These are phyloP conservation scores for Engraulis encrasicolus DNA, from an alignment of 2,113 vertebrate genomes.

Conservation along the genomic window DNA sequence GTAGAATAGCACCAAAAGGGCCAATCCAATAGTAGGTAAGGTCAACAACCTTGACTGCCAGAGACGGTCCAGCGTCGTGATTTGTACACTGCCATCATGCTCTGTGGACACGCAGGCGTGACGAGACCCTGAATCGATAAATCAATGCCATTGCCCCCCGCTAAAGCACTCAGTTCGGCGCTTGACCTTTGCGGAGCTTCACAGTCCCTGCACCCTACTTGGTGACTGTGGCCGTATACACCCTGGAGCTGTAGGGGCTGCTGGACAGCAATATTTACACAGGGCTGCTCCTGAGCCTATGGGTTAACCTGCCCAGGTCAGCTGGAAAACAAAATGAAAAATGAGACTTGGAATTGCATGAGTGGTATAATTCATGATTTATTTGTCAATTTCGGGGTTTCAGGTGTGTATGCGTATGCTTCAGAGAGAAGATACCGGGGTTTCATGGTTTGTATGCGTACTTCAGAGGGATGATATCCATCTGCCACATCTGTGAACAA, in stretches of 20 bases:
- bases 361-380: background rate
- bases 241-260: no score
- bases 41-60: background rate
- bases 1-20: background rate
- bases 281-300: background rate
- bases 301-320: background rate
- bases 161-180: background rate
- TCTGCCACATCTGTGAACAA: no score
- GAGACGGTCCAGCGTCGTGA: background rate
- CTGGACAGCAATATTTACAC: background rate
- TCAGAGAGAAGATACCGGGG: no score
- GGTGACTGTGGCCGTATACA: no score
- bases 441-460: no score
- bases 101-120: background rate
- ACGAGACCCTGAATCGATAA: background rate
- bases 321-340: background rate
- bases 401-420: no score
- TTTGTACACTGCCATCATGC: background rate
- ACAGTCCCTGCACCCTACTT: background rate
- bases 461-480: no score
- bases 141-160: background rate
- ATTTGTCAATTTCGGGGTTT: no score
- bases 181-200: background rate
- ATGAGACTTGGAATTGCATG: background rate
- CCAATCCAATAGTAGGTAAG: background rate